A percentile compares a stretch with the other conserved stretches of the same genome.
These are phyloP conservation scores for Cephus pygmeus DNA, from an alignment of 2,888 invertebrate species.

Conservation along the genomic window DNA sequence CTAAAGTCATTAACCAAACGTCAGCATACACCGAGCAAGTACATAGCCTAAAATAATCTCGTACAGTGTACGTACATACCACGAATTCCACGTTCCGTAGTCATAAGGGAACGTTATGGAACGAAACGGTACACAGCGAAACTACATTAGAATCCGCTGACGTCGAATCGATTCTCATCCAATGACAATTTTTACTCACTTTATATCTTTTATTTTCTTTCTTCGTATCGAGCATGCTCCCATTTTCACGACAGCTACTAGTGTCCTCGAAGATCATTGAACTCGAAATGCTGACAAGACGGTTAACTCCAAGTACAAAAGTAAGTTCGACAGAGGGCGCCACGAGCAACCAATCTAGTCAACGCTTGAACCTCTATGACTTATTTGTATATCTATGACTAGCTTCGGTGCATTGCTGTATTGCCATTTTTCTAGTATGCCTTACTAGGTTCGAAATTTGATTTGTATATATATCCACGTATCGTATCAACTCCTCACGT, in stretches of 20 bases:
- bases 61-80: background rate
- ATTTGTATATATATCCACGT: conserved; percentile 24
- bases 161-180: background rate
- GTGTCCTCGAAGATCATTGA: conserved; percentile 61
- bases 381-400: background rate
- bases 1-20: background rate
- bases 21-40: background rate
- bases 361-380: background rate
- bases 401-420: background rate
- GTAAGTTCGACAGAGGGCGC: background rate
- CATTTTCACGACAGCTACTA: conserved; percentile 24
- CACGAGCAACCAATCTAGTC: background rate
- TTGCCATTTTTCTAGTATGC: background rate
- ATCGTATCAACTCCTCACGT: conserved; percentile 15
- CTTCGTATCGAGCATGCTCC: conserved; percentile 5
- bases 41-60: background rate
- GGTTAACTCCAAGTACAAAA: conserved; percentile 13
- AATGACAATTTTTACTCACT: background rate
- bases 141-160: background rate
- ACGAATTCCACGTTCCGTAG: background rate
- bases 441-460: background rate
- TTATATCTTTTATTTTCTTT: background rate
- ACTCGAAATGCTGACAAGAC: conserved; percentile 55
- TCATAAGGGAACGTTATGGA: background rate
- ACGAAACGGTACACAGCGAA: background rate